Conservation (phyloP, 1,140 invertebrate species). For the Drosophila santomea region DNA sequence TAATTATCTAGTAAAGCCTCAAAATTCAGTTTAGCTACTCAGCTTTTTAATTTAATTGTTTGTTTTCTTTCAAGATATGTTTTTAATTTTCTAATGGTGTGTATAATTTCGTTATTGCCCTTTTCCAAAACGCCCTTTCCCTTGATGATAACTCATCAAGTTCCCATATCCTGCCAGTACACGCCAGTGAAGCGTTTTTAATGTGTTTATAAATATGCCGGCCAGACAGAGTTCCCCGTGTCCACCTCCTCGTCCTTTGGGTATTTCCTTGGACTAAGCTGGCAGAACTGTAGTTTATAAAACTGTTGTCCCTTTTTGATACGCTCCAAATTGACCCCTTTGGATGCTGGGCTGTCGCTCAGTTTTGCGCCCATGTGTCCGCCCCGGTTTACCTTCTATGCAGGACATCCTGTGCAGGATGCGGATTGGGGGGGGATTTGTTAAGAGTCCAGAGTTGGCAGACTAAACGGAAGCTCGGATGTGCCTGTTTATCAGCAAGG, state of each 20-base stretch:
- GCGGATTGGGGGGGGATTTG: constrained; percentile 54
- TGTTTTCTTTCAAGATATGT: background rate
- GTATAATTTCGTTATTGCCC: background rate
- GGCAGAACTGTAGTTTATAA: constrained; percentile 48
- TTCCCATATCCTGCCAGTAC: constrained; percentile 22
- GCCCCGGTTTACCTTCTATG: background rate
- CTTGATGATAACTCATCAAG: constrained; percentile 48
- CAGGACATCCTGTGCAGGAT: constrained; percentile 29
- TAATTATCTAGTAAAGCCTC: too few relatives aligned
- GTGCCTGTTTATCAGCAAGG: constrained; percentile 60
- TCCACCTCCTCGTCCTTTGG: background rate
- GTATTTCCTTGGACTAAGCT: background rate
- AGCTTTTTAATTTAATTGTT: background rate
- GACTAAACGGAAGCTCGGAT: constrained; percentile 43
- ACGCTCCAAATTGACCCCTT: constrained; percentile 70
- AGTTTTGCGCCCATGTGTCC: constrained; percentile 4
- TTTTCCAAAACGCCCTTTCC: background rate
- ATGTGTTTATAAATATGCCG: constrained; percentile 69
- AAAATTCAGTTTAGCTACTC: too few relatives aligned
- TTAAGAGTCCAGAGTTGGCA: constrained; percentile 56
- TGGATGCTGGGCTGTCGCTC: constrained; percentile 28
- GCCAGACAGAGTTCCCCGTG: constrained; percentile 14
- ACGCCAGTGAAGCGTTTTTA: constrained; percentile 65
- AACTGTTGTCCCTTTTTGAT: constrained; percentile 58
- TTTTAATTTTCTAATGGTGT: background rate